A percentile compares a stretch with the other conserved stretches of the same genome.
phyloP scores from a whole-genome alignment of 2,888 invertebrate species.

The Pristionchus mayeri region DNA sequence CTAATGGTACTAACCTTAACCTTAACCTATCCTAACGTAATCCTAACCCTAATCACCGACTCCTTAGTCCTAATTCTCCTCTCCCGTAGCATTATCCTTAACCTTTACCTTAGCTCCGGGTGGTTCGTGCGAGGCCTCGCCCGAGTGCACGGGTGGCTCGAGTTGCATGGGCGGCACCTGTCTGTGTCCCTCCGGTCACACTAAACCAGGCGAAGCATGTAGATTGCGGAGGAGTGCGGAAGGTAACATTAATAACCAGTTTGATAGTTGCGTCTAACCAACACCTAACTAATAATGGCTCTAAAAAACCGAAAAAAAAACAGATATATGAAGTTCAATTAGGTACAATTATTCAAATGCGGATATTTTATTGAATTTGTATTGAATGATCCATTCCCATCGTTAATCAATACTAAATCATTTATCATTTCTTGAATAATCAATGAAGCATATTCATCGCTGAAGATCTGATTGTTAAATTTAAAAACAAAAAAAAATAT shows the following conservation, averaged over 20 bases:
- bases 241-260: conserved; percentile 9
- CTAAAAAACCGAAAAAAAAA: background rate
- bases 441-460: too few species aligned
- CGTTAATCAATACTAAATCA: too few species aligned
- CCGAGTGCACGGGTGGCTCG: conserved; percentile 58
- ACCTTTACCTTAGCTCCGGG: conserved; percentile 39
- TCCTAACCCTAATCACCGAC: background rate
- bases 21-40: background rate
- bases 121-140: conserved; percentile 1
- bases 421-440: too few species aligned
- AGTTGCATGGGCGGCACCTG: conserved; percentile 60
- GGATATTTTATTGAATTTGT: too few species aligned
- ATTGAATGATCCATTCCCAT: too few species aligned
- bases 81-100: background rate
- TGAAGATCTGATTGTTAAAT: too few species aligned
- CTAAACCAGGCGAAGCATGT: conserved; percentile 57
- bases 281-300: background rate
- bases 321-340: background rate
- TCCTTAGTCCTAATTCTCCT: background rate
- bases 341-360: too few species aligned
- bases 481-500: too few species aligned
- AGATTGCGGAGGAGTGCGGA: background rate
- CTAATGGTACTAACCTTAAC: conserved; percentile 38
- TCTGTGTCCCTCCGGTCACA: conserved; percentile 60
- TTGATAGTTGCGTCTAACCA: background rate